Evolutionary conservation across 37 sponge, comb jelly and placozoan species (phyloP), one percentile per base, ranked within the genome.

Genomic region (Mnemiopsis leidyi): DNA sequence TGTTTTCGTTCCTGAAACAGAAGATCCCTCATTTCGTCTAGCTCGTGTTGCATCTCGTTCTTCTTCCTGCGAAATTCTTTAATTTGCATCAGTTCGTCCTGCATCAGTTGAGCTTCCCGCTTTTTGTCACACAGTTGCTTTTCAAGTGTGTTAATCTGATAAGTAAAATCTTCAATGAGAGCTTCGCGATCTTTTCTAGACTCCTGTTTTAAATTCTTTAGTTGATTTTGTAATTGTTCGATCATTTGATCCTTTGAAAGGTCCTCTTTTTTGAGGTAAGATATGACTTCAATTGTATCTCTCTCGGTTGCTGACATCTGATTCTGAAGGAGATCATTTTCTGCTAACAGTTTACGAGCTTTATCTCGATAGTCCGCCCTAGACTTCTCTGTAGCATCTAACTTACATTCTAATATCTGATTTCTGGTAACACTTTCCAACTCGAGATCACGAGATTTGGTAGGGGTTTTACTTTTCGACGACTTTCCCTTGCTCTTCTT

Each of bases 281-380:
- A 95, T 36, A 98, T 96, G 69, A 98, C 99, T 67, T 98, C 96
- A 68, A 98, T 93, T 0, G 99, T 98, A 94, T 98, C 99, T 26
- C 94, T 73, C 93, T 98, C 99, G 38, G 96, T 98, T 95, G 96
- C 92, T 36, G 93, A 85, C 75, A 98, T 94, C 16, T 96, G 93
- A 39, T 76, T 93, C 68, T 97, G 96, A 1, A 98, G 93, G 0
- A 76, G 38, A 16, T 98, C 98, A 93, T 98, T 98, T 82, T 97
- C 96, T 0, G 29, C 69, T 68, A 96, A 69, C 31, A 98, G 94
- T 67, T 93, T 94, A 68, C 77, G 76, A 0, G 94, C 94, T 90
- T 95, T 96, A 31, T 93, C 94, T 26, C 96, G 32, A 93, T 97
- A 97, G 29, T 96, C 95, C 68, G 95, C 69, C 9, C 97, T 76